phyloP scores from a whole-genome alignment of 2,888 invertebrate species.

The Apamea epomidion region DNA sequence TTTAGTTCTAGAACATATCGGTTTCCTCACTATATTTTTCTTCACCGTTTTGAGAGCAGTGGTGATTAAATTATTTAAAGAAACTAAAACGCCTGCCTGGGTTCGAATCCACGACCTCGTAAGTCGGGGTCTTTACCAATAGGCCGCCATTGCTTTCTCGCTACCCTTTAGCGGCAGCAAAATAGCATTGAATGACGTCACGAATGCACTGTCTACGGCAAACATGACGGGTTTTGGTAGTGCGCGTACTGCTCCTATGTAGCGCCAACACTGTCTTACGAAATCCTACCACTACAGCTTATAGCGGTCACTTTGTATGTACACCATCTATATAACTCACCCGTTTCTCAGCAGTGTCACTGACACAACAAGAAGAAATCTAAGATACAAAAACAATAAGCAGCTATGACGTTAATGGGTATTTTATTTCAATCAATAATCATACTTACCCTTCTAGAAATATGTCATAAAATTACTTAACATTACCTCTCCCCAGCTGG shows the following conservation, averaged over 20 bases:
- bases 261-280: neutral
- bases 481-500: slow-evolving; percentile 76
- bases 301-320: neutral
- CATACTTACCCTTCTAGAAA: neutral
- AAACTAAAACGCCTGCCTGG: too few relatives aligned
- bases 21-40: too few relatives aligned
- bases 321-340: neutral
- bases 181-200: neutral
- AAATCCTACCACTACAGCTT: neutral
- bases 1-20: too few relatives aligned
- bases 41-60: too few relatives aligned
- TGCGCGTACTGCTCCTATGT: neutral
- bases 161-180: neutral
- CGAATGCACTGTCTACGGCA: neutral
- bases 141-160: too few relatives aligned
- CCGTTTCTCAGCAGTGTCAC: slow-evolving; percentile 19
- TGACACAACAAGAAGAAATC: slow-evolving; percentile 11
- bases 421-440: slow-evolving; percentile 38
- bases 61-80: too few relatives aligned
- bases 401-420: slow-evolving; percentile 21
- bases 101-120: too few relatives aligned
- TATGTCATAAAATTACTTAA: slow-evolving; percentile 5
- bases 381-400: slow-evolving; percentile 8
- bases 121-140: too few relatives aligned
- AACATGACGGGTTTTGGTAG: neutral